These are phyloP conservation scores for Cheirogaleus major DNA, from an alignment of 2,797 vertebrate genomes.

Conservation along the genomic window DNA sequence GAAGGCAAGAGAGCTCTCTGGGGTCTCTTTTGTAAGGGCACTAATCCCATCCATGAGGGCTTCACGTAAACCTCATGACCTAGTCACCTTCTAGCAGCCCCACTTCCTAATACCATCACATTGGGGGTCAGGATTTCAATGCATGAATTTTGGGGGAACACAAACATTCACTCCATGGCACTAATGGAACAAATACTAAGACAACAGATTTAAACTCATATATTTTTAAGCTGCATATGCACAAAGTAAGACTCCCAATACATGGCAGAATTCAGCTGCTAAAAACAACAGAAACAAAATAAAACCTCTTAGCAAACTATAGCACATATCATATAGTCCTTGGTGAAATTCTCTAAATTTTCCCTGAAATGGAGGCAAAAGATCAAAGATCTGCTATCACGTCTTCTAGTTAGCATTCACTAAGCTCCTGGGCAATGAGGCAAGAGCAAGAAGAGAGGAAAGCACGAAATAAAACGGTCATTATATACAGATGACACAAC, in stretches of 20 bases:
- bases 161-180: not conserved
- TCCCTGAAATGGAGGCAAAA: not conserved
- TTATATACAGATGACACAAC: not conserved
- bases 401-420: not conserved
- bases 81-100: not conserved
- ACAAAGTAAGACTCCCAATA: not conserved
- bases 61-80: not conserved
- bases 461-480: not conserved
- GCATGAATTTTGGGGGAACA: not conserved
- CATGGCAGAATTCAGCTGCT: not conserved
- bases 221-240: not conserved
- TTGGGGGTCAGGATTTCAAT: not conserved
- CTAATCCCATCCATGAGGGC: not conserved
- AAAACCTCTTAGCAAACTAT: not conserved
- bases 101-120: not conserved
- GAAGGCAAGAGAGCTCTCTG: not conserved
- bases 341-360: not conserved
- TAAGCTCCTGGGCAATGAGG: not conserved
- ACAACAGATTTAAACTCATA: not conserved
- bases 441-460: not conserved
- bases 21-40: not conserved
- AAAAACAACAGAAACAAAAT: not conserved
- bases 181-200: not conserved
- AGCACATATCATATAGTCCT: not conserved
- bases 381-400: not conserved